Evolutionary conservation across 2,888 invertebrate species (phyloP), one percentile per base, ranked within the genome.

Genomic region (Melipona bicolor): DNA sequence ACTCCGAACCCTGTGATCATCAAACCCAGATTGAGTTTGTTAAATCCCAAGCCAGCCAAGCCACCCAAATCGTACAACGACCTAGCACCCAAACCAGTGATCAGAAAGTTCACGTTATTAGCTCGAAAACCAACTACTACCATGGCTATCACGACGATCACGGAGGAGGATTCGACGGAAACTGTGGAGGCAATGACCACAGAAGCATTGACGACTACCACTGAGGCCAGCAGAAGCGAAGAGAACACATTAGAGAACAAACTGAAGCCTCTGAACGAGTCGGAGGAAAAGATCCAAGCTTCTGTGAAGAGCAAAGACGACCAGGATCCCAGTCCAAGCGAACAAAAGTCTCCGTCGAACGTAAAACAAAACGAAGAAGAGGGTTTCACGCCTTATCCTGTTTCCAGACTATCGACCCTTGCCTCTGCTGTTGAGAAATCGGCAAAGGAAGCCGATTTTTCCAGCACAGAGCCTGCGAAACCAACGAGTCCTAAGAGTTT

Each of bases 11-110:
- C 94, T 4, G 94, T 94, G 1, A 77, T 92, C 4, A 94, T 94
- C 50, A 93, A 93, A 83, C 91, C 93, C 0, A 88, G 94, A 52
- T 19, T 89, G 24, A 82, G 91, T 2, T 80, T 94, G 5, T 50
- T 88, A 0, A 93, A 94, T 78, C 94, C 94, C 0, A 94, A 94
- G 77, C 94, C 94, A 24, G 92, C 92, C 0, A 94, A 94, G 77
- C 93, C 92, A 3, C 88, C 86, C 11, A 93, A 91, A 77, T 89
- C 91, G 4, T 94, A 94, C 77, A 94, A 93, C 73, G 94, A 94
- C 0, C 65, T 93, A n/a, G 93, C 92, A 3, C 92, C 94, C 0
- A 94, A 93, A 75, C 94, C 94, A 0, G 85, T 93, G 0, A 94
- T 94, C 59, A 90, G 93, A 52, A 94, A 92, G 64, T 87, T 90